Evolutionary conservation across 2,888 invertebrate genomes (phyloP), one percentile per base, ranked within the genome.

Genomic region (Eretmocerus hayati): DNA sequence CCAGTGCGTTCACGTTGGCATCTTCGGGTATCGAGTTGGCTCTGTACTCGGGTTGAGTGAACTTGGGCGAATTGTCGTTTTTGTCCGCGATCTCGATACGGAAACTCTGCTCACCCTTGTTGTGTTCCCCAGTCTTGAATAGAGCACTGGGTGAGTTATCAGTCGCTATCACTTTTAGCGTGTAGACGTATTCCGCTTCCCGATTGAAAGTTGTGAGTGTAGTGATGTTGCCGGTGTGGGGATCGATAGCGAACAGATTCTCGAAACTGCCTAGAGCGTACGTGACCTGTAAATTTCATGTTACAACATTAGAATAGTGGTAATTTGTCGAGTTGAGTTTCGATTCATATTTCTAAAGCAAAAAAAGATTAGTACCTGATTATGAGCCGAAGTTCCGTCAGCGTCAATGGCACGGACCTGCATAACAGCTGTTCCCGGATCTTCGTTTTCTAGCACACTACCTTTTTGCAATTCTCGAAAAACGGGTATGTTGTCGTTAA

Each of bases 61-160:
- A 97, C 60, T 81, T 81, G 0, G 97, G 97, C 18, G 84, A 81
- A 71, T 97, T 96, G 71, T 97, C 97, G 70, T 97, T 97, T 66
- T 90, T 90, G 73, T 97, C 97, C 19, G 90, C 91, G 36, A 97
- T 93, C 64, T 85, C 86, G 61, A 96, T 91, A 58, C 86, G 80
- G 65, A 94, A 90, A 44, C 85, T 85, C 72, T 90, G 90, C 59
- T 85, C 81, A 2, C 81, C 81, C 39, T 76, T 79, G 70, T 92
- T 92, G 44, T 83, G 90, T 62, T 84, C 76, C 1, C 79, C 80
- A 26, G 75, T 79, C 37, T 74, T 73, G 42, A 74, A 78, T 32
- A 87, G 71, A 23, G 87, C 87, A 11, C 93, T 93, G 3, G 88
- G 87, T 0, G 88, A 87, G 65, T 90, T 90, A 68, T 97, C 97